A percentile compares a stretch with the other conserved stretches of the same genome.
Conservation (phyloP, 2,797 vertebrate genomes). For the Enteromius paludinosus region DNA sequence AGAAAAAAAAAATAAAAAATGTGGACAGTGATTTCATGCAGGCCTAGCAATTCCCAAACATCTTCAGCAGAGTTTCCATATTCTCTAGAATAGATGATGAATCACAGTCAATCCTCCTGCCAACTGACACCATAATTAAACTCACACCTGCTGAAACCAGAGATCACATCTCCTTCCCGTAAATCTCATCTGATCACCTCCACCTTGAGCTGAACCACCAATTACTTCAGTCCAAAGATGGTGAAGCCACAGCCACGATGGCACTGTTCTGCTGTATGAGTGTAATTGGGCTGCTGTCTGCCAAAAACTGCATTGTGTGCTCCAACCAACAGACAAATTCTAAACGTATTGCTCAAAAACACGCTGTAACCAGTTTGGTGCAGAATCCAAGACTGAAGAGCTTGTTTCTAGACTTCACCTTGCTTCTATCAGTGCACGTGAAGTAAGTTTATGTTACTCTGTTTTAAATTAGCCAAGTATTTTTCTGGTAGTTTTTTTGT, state of each 20-base stretch:
- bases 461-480: not conserved
- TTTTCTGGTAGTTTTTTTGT: not conserved
- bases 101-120: slow-evolving; percentile 21
- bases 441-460: not conserved
- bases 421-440: not conserved
- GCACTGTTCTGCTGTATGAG: not conserved
- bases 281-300: slow-evolving; percentile 20
- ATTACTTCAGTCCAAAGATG: not conserved
- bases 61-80: slow-evolving; percentile 7
- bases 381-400: not conserved
- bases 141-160: slow-evolving; percentile 28
- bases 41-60: slow-evolving; percentile 7
- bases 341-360: slow-evolving; percentile 11
- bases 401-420: not conserved
- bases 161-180: not conserved
- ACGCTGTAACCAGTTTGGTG: not conserved
- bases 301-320: not conserved
- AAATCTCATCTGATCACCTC: not conserved
- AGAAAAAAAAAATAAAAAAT: not conserved
- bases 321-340: not conserved
- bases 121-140: slow-evolving; percentile 17
- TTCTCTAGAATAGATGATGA: slow-evolving; percentile 12
- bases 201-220: slow-evolving; percentile 4
- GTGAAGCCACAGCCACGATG: not conserved
- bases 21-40: slow-evolving; percentile 9